Percentiles rank a stretch among this genome's conserved stretches.
Conservation (phyloP, 2,888 invertebrate genomes). For the Terebella lapidaria region DNA sequence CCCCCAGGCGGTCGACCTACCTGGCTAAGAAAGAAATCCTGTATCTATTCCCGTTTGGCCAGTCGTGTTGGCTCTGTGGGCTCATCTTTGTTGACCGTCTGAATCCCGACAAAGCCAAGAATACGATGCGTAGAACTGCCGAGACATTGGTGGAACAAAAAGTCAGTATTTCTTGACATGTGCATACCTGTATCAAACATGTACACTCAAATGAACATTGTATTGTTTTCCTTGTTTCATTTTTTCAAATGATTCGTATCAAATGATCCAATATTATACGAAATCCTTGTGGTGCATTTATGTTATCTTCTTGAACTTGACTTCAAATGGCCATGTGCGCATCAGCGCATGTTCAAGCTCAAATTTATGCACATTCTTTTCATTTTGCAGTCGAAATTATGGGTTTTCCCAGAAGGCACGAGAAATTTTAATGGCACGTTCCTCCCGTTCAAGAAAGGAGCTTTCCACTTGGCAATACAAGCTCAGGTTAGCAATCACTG, state of each 20-base stretch:
- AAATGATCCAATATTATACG: too few species aligned
- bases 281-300: too few species aligned
- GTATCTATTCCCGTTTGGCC: conserved; percentile 81
- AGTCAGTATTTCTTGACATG: too few species aligned
- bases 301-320: too few species aligned
- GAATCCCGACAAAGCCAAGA: conserved; percentile 71
- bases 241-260: too few species aligned
- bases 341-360: too few species aligned
- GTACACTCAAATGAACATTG: too few species aligned
- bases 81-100: conserved; percentile 82
- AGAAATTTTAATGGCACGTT: conserved; percentile 74
- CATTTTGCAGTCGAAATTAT: conserved; percentile 64
- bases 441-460: conserved; percentile 93
- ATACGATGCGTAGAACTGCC: conserved; percentile 63
- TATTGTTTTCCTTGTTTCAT: too few species aligned
- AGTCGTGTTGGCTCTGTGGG: conserved; percentile 82
- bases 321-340: too few species aligned
- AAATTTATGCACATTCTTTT: too few species aligned
- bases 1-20: conserved; percentile 67
- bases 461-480: conserved; percentile 87
- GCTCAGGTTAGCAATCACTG: too few species aligned
- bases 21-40: conserved; percentile 83
- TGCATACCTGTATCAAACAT: too few species aligned
- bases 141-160: conserved; percentile 14
- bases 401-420: conserved; percentile 94